Base-by-base conservation (phyloP, 2,888 invertebrate species). In the Slavum lentiscoides region DNA sequence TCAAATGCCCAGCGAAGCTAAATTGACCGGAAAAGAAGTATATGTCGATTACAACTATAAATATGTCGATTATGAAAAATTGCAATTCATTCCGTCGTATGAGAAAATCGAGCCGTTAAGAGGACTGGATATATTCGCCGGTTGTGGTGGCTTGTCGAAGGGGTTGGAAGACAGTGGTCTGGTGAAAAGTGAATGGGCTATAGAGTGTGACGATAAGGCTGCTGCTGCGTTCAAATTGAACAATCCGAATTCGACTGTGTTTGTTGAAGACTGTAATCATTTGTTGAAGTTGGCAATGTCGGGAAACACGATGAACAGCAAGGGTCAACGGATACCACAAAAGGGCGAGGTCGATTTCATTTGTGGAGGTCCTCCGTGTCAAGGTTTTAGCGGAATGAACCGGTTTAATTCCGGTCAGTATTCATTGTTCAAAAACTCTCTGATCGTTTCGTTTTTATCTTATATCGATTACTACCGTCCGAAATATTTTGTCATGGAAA, bases 321-420 rank as follows among this genome's bases (percentile, higher is more conserved):
- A 87, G 23, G 90, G 90, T 0, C 87, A 90, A 83, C 87, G 87
- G 15, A 87, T 94, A 64, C 95, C 95, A 0, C 87, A 88, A 85
- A 92, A 91, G 85, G 94, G 94, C 0, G 93, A 94, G 82, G 94
- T 95, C 0, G 94, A 95, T 85, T 86, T 95, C 82, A 86, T 95
- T 53, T 93, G 94, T 85, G 95, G 95, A 15, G 95, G 95, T 1
- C 95, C 95, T 1, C 95, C 95, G 0, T 95, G 95, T 85, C 95
- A 95, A 87, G 95, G 95, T 6, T 95, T 95, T 87, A 94, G 93
- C 68, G 94, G 94, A 59, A 94, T 95, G 94, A 95, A 95, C 86
- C 88, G 94, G 74, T 95, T 95, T 86, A 94, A 93, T 87, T 91
- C 91, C 0, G 88, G 94, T 55, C 93, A 94, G 84, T 94, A 94